phyloP scores from a whole-genome alignment of 2,797 vertebrate genomes.

The Acanthis flammea region DNA sequence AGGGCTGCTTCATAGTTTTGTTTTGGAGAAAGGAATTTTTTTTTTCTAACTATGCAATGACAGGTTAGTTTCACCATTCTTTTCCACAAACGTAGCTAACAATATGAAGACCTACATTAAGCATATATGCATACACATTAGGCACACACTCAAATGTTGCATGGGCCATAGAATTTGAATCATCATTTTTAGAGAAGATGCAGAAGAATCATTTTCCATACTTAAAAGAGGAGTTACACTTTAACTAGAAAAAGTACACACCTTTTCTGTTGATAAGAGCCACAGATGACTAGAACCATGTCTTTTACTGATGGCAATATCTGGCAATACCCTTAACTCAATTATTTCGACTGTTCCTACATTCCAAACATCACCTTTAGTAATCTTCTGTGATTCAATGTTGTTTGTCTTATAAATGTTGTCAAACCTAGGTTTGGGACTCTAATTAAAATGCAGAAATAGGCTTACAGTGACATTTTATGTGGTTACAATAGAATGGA shows the following conservation, averaged over 20 bases:
- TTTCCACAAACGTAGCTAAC: background rate
- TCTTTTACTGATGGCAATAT: background rate
- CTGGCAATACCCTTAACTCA: background rate
- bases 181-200: background rate
- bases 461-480: background rate
- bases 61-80: background rate
- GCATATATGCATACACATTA: background rate
- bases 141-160: rapidly evolving
- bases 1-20: background rate
- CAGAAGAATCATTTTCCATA: background rate
- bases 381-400: background rate
- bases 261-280: background rate
- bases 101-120: background rate
- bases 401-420: background rate
- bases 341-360: background rate
- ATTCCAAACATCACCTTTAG: background rate
- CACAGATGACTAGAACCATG: background rate
- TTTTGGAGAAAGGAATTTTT: background rate
- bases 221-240: background rate
- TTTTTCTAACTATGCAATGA: background rate
- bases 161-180: background rate
- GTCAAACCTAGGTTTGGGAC: background rate
- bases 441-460: background rate
- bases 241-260: background rate
- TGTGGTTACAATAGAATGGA: background rate